Conservation (phyloP, 2,888 invertebrate genomes). For the Athalia circularis region DNA sequence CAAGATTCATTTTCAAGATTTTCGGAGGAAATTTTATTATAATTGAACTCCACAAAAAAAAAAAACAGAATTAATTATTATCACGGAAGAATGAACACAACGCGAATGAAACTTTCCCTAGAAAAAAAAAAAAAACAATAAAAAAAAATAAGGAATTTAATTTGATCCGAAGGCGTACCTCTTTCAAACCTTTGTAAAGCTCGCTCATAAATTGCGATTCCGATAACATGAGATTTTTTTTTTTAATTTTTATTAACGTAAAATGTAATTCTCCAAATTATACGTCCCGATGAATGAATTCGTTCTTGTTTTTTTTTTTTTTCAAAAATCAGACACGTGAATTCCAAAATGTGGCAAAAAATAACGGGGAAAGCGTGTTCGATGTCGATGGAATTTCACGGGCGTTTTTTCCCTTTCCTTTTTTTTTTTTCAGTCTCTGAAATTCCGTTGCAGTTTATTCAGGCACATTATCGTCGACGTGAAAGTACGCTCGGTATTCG, state of each 20-base stretch:
- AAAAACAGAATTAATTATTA: slow-evolving; percentile 4
- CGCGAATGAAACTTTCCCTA: no score
- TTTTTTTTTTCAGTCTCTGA: not conserved
- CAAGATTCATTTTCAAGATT: not conserved
- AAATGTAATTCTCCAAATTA: not conserved
- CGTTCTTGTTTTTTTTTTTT: no score
- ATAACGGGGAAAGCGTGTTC: no score
- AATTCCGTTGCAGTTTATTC: not conserved
- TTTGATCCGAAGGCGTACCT: not conserved
- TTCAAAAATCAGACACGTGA: no score
- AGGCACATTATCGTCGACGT: not conserved
- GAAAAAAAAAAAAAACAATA: not conserved
- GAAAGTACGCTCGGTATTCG: slow-evolving; percentile 12
- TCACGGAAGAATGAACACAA: not conserved
- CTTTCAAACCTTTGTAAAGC: not conserved
- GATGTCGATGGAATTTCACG: no score
- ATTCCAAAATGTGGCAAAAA: no score
- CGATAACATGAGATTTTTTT: not conserved
- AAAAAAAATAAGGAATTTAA: not conserved
- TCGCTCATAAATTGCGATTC: not conserved
- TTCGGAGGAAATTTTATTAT: not conserved
- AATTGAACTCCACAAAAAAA: not conserved
- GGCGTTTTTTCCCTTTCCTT: no score
- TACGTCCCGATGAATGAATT: no score
- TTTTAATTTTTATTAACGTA: not conserved